A percentile compares a stretch with the other conserved stretches of the same genome.
These are phyloP conservation scores for Homalodisca vitripennis DNA, from an alignment of 1,140 invertebrate species.

Conservation along the genomic window DNA sequence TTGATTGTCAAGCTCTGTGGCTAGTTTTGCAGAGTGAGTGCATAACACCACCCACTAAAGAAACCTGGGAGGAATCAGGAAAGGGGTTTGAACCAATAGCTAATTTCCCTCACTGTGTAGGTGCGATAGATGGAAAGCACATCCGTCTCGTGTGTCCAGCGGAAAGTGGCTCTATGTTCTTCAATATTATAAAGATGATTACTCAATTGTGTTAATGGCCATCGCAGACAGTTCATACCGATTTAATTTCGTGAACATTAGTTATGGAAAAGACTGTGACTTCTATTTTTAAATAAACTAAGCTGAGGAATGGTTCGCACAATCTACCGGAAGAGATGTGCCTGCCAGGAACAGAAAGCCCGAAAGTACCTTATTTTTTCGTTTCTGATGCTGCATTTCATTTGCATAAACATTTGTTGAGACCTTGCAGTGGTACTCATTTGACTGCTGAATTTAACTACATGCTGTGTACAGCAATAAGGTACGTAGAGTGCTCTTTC, in stretches of 20 bases:
- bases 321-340: constrained; percentile 33
- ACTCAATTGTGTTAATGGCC: constrained; percentile 49
- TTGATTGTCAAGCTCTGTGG: neutral
- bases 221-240: constrained; percentile 47
- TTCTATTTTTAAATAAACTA: constrained; percentile 39
- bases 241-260: too few relatives aligned
- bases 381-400: constrained; percentile 48
- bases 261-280: too few relatives aligned
- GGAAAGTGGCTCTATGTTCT: constrained; percentile 44
- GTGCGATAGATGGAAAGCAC: too few relatives aligned
- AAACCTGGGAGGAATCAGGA: constrained; percentile 41
- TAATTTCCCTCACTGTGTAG: constrained; percentile 51
- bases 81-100: constrained; percentile 42
- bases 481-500: constrained; percentile 44
- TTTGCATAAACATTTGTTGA: constrained; percentile 44
- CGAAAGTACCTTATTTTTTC: constrained; percentile 44
- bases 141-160: constrained; percentile 42
- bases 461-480: constrained; percentile 39
- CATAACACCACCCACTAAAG: constrained; percentile 29
- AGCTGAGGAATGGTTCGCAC: constrained; percentile 36
- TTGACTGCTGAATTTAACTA: constrained; percentile 46
- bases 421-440: constrained; percentile 43
- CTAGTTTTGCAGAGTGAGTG: constrained; percentile 12
- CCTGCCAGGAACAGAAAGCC: constrained; percentile 35
- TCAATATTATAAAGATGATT: constrained; percentile 51